Percentiles rank a stretch among this genome's conserved stretches.
Evolutionary conservation across 2,797 vertebrate genomes (phyloP).

Genomic region (Diceros bicornis): DNA sequence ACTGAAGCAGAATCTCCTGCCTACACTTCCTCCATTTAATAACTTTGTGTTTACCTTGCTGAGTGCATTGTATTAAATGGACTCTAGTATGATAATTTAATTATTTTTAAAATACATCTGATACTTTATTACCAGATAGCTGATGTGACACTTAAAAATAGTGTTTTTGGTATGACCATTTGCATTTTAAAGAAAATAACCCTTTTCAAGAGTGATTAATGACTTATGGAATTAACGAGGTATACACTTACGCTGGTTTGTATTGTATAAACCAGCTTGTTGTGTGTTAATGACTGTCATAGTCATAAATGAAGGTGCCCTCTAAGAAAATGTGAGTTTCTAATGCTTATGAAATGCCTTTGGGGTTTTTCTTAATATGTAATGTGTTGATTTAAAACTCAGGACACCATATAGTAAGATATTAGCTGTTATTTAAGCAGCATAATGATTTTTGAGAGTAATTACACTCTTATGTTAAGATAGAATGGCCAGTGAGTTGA

Average conservation of each 20-base stretch:
- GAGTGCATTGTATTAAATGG: slow-evolving; percentile 55
- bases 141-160: slow-evolving; percentile 22
- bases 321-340: slow-evolving; percentile 56
- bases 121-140: slow-evolving; percentile 30
- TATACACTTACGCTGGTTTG: background rate
- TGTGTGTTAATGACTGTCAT: background rate
- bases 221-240: slow-evolving; percentile 55
- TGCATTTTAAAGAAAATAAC: slow-evolving; percentile 50
- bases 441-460: slow-evolving; percentile 52
- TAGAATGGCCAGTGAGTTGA: background rate
- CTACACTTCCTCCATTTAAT: slow-evolving; percentile 68
- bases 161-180: background rate
- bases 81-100: slow-evolving; percentile 37
- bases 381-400: slow-evolving; percentile 36
- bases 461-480: background rate
- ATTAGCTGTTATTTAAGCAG: slow-evolving; percentile 31
- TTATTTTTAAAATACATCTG: slow-evolving; percentile 35
- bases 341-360: slow-evolving; percentile 51
- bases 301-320: slow-evolving; percentile 6
- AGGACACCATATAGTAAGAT: background rate
- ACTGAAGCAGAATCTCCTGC: slow-evolving; percentile 66
- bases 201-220: slow-evolving; percentile 48
- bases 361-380: slow-evolving; percentile 28
- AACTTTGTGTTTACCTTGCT: slow-evolving; percentile 67
- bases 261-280: slow-evolving; percentile 41